These are phyloP conservation scores for Vanessa tameamea DNA, from an alignment of 1,140 invertebrate species.

Conservation along the genomic window DNA sequence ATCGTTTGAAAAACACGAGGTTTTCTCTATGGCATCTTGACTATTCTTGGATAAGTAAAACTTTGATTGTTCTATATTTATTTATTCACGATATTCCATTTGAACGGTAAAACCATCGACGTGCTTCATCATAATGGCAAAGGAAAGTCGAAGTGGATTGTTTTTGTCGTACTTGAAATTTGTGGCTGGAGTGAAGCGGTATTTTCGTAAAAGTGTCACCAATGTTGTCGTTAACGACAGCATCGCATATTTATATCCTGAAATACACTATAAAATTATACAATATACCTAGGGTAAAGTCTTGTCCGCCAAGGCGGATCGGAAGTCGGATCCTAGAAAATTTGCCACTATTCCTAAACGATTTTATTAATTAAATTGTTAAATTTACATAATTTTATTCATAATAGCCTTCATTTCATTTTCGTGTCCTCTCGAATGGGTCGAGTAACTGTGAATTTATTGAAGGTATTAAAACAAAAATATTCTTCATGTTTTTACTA, in stretches of 20 bases:
- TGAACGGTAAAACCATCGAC: conserved; percentile 7
- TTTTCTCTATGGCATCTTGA: too few relatives aligned
- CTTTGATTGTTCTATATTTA: not conserved
- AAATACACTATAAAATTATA: not conserved
- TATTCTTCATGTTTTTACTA: not conserved
- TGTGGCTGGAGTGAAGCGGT: not conserved
- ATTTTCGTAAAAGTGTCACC: not conserved
- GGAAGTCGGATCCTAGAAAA: too few relatives aligned
- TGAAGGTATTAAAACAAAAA: too few relatives aligned
- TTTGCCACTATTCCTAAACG: too few relatives aligned
- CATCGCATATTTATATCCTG: conserved; percentile 11
- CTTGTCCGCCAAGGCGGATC: too few relatives aligned
- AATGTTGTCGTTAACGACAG: not conserved
- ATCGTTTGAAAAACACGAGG: too few relatives aligned
- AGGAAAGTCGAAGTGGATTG: not conserved
- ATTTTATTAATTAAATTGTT: too few relatives aligned
- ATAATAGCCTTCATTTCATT: too few relatives aligned
- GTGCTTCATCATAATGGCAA: not conserved
- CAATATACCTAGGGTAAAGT: not conserved
- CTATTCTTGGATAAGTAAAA: not conserved
- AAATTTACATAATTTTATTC: too few relatives aligned
- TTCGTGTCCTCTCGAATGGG: too few relatives aligned
- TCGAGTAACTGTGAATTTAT: too few relatives aligned
- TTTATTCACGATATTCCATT: not conserved
- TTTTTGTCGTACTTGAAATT: conserved; percentile 5